Evolutionary conservation across 1,140 invertebrate genomes (phyloP), one percentile per base, ranked within the genome.

Genomic region (Thrips palmi): DNA sequence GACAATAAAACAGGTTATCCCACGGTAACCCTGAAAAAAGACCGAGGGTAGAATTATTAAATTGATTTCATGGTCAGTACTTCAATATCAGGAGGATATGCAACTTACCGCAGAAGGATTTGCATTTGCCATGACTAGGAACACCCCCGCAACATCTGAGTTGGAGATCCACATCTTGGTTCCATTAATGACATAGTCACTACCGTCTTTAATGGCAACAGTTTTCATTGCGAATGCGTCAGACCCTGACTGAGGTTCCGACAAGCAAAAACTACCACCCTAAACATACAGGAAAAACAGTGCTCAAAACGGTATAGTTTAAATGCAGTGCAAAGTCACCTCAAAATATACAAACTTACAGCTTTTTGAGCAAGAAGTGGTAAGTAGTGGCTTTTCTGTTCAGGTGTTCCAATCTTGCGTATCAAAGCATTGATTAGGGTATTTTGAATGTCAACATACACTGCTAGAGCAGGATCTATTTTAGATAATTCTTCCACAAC

Each of bases 1-100:
- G 1, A 97, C 83, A 39, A 97, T 77, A 56, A 98, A 97, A 28
- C 46, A 49, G 17, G 49, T 50, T 15, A 52, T 49, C 8, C 50
- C 50, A 43, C 40, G 45, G 35, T 52, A 50, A 12, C 50, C 50
- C 50, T 52, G 30, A 22, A 37, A 38, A 25, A 33, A n/a, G n/a
- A n/a, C n/a, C n/a, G n/a, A 27, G 24, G n/a, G 7, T 8, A 27
- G n/a, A n/a, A n/a, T n/a, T n/a, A n/a, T n/a, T n/a, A n/a, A n/a
- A n/a, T n/a, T n/a, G n/a, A n/a, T n/a, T n/a, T n/a, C n/a, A n/a
- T n/a, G n/a, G n/a, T n/a, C n/a, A n/a, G n/a, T 11, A 4, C 15
- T 5, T 22, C 10, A 18, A 37, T 37, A 2, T n/a, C 14, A 15
- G 3, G 15, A n/a, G n/a, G n/a, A n/a, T n/a, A n/a, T n/a, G n/a